These are phyloP conservation scores for Oxystoma pomonae DNA, from an alignment of 2,888 invertebrate species.

Conservation along the genomic window DNA sequence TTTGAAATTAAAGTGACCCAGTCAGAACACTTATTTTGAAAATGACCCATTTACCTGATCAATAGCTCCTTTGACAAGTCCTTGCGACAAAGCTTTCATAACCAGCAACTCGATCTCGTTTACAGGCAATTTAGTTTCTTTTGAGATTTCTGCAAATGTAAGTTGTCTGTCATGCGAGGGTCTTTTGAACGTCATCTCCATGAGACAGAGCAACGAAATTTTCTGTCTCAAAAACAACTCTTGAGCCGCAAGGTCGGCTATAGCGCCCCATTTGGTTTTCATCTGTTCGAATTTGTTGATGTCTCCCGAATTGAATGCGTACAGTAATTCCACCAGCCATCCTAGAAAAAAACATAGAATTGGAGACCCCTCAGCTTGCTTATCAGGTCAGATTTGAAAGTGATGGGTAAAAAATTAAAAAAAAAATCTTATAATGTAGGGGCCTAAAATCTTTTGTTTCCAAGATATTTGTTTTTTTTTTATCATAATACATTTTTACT, in stretches of 20 bases:
- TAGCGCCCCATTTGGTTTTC: conserved; percentile 69
- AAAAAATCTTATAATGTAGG: no score
- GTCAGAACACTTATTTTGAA: no score
- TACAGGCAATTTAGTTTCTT: conserved; percentile 76
- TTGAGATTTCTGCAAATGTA: conserved; percentile 85
- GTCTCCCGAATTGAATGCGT: conserved; percentile 84
- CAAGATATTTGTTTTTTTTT: no score
- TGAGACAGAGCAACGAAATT: conserved; percentile 90
- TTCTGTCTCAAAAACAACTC: conserved; percentile 84
- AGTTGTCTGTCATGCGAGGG: conserved; percentile 83
- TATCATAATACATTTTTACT: no score
- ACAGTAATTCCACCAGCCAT: conserved; percentile 84
- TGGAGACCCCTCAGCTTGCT: no score
- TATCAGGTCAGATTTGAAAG: no score
- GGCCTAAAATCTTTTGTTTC: no score
- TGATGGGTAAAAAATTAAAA: no score
- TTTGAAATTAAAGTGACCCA: no score
- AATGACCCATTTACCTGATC: conserved; percentile 73
- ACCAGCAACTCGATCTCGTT: conserved; percentile 91
- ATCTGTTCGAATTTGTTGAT: conserved; percentile 69
- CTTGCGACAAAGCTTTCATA: conserved; percentile 96
- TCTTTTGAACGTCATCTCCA: conserved; percentile 98
- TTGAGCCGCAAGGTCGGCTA: conserved; percentile 79
- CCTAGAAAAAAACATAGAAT: no score
- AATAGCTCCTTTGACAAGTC: conserved; percentile 89